Conservation (phyloP, 2,797 vertebrate genomes). For the Oreortyx pictus region DNA sequence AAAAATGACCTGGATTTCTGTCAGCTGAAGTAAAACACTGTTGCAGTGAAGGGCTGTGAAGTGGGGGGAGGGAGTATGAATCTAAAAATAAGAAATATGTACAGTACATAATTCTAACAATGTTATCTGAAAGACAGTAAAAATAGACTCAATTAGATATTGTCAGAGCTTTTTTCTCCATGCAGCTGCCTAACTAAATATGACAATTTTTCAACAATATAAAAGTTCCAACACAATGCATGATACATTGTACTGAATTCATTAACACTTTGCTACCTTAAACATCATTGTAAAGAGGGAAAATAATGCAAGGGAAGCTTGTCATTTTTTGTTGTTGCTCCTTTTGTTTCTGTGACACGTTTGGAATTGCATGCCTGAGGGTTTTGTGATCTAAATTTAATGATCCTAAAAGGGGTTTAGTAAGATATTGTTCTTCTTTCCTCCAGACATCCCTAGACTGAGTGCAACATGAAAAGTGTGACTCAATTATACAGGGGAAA, state of each 20-base stretch:
- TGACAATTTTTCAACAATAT: conserved; percentile 80
- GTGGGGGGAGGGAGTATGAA: conserved; percentile 39
- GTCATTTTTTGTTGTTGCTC: conserved; percentile 74
- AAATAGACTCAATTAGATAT: conserved; percentile 84
- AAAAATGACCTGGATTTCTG: conserved; percentile 58
- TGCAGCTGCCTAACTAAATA: conserved; percentile 84
- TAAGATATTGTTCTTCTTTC: conserved; percentile 79
- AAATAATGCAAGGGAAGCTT: conserved; percentile 75
- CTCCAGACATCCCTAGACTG: conserved; percentile 67
- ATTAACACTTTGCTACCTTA: conserved; percentile 83
- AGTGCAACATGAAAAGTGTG: conserved; percentile 74
- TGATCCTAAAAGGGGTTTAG: conserved; percentile 80
- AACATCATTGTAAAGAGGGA: conserved; percentile 72
- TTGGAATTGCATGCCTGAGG: conserved; percentile 74
- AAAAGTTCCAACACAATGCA: conserved; percentile 77
- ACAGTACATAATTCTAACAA: conserved; percentile 80
- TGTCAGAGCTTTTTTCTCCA: conserved; percentile 82
- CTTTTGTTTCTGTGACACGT: conserved; percentile 80
- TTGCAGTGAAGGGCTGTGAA: conserved; percentile 56
- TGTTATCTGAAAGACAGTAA: conserved; percentile 77
- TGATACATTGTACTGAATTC: conserved; percentile 74
- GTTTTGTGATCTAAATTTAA: conserved; percentile 85
- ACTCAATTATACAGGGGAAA: conserved; percentile 76
- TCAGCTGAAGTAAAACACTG: conserved; percentile 13
- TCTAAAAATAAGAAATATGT: conserved; percentile 75